Evolutionary conservation across 2,113 vertebrate species (phyloP).

Genomic region (Trachemys scripta): DNA sequence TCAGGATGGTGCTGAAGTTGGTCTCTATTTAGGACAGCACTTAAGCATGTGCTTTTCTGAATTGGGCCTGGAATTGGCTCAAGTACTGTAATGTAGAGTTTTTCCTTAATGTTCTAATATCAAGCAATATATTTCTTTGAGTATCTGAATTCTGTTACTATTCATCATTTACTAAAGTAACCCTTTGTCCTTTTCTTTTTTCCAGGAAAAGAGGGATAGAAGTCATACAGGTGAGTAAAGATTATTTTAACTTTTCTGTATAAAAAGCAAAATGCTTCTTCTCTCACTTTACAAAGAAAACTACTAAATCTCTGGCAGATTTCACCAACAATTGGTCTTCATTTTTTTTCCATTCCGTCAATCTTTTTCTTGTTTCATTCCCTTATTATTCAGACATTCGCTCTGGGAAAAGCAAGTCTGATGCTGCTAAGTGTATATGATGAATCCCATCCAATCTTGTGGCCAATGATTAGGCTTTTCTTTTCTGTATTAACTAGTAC

Average conservation of each 20-base stretch:
- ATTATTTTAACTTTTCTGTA: background rate
- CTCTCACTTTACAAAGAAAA: background rate
- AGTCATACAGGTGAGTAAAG: conserved; percentile 93
- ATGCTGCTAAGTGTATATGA: background rate
- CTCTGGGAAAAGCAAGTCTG: background rate
- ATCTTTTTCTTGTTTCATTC: background rate
- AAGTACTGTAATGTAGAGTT: background rate
- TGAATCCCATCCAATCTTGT: background rate
- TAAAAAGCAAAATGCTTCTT: background rate
- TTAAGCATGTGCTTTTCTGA: conserved; percentile 10
- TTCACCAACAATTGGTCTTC: background rate
- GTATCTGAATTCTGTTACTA: background rate
- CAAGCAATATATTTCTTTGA: background rate
- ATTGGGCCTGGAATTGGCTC: conserved; percentile 26
- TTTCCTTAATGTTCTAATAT: background rate
- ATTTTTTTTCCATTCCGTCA: background rate
- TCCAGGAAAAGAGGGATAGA: conserved; percentile 97
- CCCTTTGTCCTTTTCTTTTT: conserved; percentile 55
- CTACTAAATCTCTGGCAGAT: background rate
- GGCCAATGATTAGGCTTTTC: conserved; percentile 1
- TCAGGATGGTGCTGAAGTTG: background rate
- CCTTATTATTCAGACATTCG: accelerated
- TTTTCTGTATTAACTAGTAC: background rate
- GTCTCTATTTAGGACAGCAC: background rate
- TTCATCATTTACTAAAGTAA: conserved; percentile 37